A percentile compares a stretch with the other conserved stretches of the same genome.
Evolutionary conservation across 1,140 invertebrate genomes (phyloP).

Genomic region (Atta texana): DNA sequence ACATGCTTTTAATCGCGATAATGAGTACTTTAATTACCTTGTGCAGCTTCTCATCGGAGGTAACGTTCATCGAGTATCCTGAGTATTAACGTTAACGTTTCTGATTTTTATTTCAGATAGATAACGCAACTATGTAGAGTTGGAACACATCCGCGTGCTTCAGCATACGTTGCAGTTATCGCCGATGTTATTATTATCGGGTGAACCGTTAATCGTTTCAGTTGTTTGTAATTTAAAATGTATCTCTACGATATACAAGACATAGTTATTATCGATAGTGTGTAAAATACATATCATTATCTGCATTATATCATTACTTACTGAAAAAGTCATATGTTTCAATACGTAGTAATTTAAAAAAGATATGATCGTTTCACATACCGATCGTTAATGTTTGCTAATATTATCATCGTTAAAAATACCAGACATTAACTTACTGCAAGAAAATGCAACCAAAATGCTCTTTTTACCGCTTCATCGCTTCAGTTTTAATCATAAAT

Average conservation of each 20-base stretch:
- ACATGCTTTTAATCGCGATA: slow-evolving; percentile 33
- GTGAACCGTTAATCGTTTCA: slow-evolving; percentile 45
- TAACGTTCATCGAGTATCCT: slow-evolving; percentile 11
- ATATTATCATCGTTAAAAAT: slow-evolving; percentile 23
- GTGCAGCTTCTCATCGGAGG: background rate
- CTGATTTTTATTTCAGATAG: slow-evolving; percentile 46
- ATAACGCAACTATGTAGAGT: slow-evolving; percentile 27
- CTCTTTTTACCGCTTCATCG: background rate
- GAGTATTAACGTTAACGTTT: slow-evolving; percentile 42
- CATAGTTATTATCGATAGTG: slow-evolving; percentile 31
- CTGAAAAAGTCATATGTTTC: slow-evolving; percentile 6
- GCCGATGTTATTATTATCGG: slow-evolving; percentile 41
- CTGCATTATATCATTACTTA: slow-evolving; percentile 28
- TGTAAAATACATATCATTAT: slow-evolving; percentile 22
- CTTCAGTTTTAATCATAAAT: slow-evolving; percentile 14
- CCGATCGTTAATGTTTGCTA: slow-evolving; percentile 1
- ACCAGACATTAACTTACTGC: background rate
- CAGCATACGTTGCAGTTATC: slow-evolving; percentile 26
- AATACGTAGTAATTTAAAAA: background rate
- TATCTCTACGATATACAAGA: background rate
- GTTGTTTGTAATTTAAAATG: slow-evolving; percentile 22
- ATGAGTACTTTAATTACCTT: slow-evolving; percentile 7
- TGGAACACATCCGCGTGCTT: slow-evolving; percentile 40
- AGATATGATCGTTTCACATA: background rate
- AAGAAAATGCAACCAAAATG: background rate